Evolutionary conservation across 2,797 vertebrate species (phyloP).

Genomic region (Poeciliopsis paucimaculata): DNA sequence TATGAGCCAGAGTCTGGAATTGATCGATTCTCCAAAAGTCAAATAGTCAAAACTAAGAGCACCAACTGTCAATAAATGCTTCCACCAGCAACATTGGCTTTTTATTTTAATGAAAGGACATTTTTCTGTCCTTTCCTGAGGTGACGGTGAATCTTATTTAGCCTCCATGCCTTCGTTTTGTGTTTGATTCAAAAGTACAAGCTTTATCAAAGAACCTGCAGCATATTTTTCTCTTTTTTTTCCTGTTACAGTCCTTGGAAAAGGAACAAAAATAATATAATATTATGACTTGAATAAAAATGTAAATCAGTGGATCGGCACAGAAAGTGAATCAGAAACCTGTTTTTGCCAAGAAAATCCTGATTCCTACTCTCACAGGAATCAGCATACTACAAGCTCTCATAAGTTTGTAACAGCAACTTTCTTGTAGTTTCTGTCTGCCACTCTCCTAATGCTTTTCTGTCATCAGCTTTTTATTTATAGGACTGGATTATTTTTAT

Average conservation of each 20-base stretch:
- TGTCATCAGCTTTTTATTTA: not conserved
- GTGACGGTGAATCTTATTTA: too few relatives aligned
- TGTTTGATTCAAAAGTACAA: too few relatives aligned
- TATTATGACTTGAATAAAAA: not conserved
- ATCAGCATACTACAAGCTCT: too few relatives aligned
- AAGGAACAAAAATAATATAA: not conserved
- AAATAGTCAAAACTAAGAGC: too few relatives aligned
- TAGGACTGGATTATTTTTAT: not conserved
- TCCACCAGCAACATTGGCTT: not conserved
- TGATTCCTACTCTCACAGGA: too few relatives aligned
- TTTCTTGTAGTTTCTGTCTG: not conserved
- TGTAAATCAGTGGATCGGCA: not conserved
- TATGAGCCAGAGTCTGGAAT: too few relatives aligned
- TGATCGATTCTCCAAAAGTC: too few relatives aligned
- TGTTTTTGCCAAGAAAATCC: not conserved
- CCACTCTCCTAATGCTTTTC: not conserved
- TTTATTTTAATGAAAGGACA: not conserved
- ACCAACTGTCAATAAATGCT: not conserved
- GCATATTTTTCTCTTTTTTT: too few relatives aligned
- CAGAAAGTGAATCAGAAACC: not conserved
- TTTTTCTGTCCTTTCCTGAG: too few relatives aligned
- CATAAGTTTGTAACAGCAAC: not conserved
- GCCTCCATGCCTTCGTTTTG: not conserved
- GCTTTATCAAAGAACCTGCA: too few relatives aligned
- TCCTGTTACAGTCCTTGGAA: too few relatives aligned